These are phyloP conservation scores for Caenorhabditis doughertyi DNA, from an alignment of 2,888 invertebrate genomes.

Conservation along the genomic window DNA sequence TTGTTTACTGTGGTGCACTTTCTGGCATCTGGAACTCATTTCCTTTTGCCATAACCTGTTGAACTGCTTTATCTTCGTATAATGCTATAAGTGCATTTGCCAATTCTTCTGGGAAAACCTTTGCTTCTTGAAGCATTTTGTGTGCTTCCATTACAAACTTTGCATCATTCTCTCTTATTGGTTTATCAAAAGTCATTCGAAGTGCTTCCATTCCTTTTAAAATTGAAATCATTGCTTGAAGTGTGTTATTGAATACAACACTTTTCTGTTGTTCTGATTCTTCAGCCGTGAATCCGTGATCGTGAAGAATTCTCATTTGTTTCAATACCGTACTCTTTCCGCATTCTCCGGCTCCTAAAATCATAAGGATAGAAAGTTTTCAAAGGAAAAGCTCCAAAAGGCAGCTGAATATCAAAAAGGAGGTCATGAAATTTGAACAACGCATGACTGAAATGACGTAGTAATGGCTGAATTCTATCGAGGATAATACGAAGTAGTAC, in stretches of 20 bases:
- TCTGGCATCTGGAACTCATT: conserved; percentile 81
- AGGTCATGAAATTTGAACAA: conserved; percentile 1
- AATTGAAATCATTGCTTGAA: conserved; percentile 94
- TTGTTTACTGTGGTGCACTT: conserved; percentile 78
- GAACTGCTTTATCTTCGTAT: conserved; percentile 77
- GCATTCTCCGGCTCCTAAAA: conserved; percentile 76
- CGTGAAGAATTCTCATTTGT: conserved; percentile 89
- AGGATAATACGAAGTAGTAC: not conserved
- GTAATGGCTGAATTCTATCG: not conserved
- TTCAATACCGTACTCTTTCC: conserved; percentile 79
- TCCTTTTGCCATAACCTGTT: conserved; percentile 72
- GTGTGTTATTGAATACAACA: conserved; percentile 93
- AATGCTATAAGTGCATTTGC: conserved; percentile 74
- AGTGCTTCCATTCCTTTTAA: conserved; percentile 98
- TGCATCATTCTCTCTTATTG: conserved; percentile 83
- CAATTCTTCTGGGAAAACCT: conserved; percentile 77
- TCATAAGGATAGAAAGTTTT: not conserved
- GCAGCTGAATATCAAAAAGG: conserved; percentile 6
- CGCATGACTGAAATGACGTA: conserved; percentile 28
- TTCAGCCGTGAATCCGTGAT: conserved; percentile 92
- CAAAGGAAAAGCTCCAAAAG: not conserved
- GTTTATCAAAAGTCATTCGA: conserved; percentile 96
- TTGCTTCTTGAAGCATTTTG: conserved; percentile 80
- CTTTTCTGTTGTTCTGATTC: conserved; percentile 93
- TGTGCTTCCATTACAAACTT: conserved; percentile 78